A percentile compares a stretch with the other conserved stretches of the same genome.
Conservation (phyloP, 2,888 invertebrate genomes). For the Microdon myrmicae region DNA sequence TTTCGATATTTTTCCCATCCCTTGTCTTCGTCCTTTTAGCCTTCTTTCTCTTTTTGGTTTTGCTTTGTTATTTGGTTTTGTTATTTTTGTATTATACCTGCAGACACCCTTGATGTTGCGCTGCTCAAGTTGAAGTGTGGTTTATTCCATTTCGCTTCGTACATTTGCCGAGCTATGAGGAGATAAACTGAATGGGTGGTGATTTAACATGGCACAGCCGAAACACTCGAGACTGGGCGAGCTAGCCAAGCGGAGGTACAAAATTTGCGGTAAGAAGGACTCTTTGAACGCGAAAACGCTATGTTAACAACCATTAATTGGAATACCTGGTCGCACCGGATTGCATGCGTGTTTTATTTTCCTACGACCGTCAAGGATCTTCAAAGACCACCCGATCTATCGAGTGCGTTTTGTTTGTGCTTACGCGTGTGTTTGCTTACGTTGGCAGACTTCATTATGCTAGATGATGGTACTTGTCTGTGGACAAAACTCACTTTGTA, state of each 20-base stretch:
- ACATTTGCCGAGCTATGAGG: slow-evolving; percentile 39
- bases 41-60: too few species aligned
- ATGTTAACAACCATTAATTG: slow-evolving; percentile 52
- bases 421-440: not conserved
- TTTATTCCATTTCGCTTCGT: slow-evolving; percentile 40
- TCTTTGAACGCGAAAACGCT: slow-evolving; percentile 51
- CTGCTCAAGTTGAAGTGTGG: slow-evolving; percentile 26
- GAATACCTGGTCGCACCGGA: slow-evolving; percentile 42
- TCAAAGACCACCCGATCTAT: too few species aligned
- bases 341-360: slow-evolving; percentile 14
- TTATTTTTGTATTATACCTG: slow-evolving; percentile 11
- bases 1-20: too few species aligned
- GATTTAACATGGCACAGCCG: slow-evolving; percentile 11
- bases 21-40: too few species aligned
- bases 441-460: slow-evolving; percentile 24
- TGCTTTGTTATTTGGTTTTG: slow-evolving; percentile 8
- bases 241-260: slow-evolving; percentile 33
- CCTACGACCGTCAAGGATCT: not conserved
- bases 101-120: slow-evolving; percentile 13
- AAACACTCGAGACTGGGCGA: slow-evolving; percentile 4
- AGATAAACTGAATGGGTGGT: slow-evolving; percentile 16
- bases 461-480: slow-evolving; percentile 20
- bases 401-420: slow-evolving; percentile 13
- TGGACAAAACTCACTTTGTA: slow-evolving; percentile 48
- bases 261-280: slow-evolving; percentile 36